Percentiles rank a stretch among this genome's conserved stretches.
These are phyloP conservation scores for Rhynchonycteris naso DNA, from an alignment of 2,797 vertebrate genomes.

Conservation along the genomic window DNA sequence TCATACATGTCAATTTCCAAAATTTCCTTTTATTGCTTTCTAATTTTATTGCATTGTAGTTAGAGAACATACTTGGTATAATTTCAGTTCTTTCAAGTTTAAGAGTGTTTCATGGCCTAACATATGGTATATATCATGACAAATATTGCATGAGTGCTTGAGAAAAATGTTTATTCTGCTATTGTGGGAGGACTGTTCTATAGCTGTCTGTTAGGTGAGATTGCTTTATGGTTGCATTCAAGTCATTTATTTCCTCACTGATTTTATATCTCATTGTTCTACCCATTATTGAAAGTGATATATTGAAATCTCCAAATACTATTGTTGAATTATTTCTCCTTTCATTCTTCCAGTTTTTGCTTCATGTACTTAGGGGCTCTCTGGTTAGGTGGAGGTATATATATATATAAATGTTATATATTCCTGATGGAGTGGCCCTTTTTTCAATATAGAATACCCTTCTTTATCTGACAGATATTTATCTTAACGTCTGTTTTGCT, in stretches of 20 bases:
- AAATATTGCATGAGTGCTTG: neutral
- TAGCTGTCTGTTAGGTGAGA: neutral
- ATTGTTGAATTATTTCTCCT: neutral
- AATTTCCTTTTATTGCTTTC: neutral
- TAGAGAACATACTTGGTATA: neutral
- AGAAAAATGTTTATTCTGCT: neutral
- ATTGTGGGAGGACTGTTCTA: neutral
- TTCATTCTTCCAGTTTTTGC: slow-evolving; percentile 2
- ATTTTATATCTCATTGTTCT: neutral
- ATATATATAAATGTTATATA: neutral
- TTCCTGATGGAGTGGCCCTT: neutral
- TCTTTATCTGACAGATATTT: neutral
- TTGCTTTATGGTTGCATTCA: neutral
- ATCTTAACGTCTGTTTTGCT: neutral
- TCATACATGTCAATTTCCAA: neutral
- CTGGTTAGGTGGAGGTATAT: neutral
- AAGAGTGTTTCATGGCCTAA: neutral
- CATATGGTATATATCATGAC: neutral
- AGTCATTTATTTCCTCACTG: neutral
- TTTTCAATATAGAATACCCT: neutral
- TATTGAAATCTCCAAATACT: neutral
- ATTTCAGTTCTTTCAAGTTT: neutral
- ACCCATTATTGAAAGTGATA: neutral
- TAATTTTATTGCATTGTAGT: neutral
- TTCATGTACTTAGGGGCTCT: neutral